Conservation (phyloP, 2,113 vertebrate species). For the Hystrix cristata region DNA sequence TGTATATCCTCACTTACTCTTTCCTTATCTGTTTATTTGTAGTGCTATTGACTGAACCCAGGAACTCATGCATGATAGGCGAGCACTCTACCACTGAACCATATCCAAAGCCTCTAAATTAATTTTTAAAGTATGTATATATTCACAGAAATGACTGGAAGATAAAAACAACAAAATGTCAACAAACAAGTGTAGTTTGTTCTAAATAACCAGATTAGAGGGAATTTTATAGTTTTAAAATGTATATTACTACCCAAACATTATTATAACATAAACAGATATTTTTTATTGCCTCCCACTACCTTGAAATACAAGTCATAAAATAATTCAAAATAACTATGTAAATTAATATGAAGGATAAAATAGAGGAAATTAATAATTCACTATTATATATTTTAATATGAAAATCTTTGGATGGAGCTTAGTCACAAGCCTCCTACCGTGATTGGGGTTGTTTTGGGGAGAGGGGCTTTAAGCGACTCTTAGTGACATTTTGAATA, state of each 20-base stretch:
- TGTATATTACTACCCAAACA: not conserved
- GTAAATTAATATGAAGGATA: constrained; percentile 23
- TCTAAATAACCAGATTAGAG: not conserved
- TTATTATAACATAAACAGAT: not conserved
- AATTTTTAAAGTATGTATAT: not conserved
- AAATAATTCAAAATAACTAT: constrained; percentile 25
- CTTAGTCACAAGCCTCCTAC: not conserved
- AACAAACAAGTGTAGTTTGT: not conserved
- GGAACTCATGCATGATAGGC: too few species aligned
- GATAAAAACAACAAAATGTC: not conserved
- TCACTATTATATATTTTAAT: not conserved
- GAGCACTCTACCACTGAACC: not conserved
- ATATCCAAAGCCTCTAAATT: not conserved
- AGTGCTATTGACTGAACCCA: not conserved
- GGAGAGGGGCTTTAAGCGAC: not conserved
- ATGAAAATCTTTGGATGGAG: constrained; percentile 30
- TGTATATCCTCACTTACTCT: not conserved
- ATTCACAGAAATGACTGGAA: not conserved
- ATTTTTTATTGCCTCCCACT: not conserved
- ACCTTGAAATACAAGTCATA: not conserved
- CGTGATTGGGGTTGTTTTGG: not conserved
- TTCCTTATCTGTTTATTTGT: not conserved
- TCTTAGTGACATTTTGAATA: not conserved
- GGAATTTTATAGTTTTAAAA: not conserved
- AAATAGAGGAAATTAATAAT: not conserved